These are phyloP conservation scores for Centrocercus urophasianus DNA, from an alignment of 2,113 vertebrate genomes.

Conservation along the genomic window DNA sequence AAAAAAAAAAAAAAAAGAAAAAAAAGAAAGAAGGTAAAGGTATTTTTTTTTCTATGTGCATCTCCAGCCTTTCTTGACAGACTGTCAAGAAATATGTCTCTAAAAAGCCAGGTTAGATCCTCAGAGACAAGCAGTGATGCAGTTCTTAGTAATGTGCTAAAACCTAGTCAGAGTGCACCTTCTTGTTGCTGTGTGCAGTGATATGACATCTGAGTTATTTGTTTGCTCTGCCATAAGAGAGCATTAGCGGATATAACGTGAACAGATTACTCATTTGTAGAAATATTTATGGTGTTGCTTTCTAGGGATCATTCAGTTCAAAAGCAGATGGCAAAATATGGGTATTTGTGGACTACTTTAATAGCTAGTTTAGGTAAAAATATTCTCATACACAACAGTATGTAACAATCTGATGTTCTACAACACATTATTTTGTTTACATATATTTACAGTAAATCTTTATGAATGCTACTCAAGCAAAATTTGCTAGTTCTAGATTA, in stretches of 20 bases:
- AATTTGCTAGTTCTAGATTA: conserved; percentile 25
- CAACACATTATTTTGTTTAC: conserved; percentile 39
- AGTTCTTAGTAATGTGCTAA: conserved; percentile 39
- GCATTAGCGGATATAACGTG: conserved; percentile 71
- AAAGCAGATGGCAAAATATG: conserved; percentile 66
- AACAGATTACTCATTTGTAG: conserved; percentile 74
- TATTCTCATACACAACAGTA: conserved; percentile 31
- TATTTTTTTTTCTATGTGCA: conserved; percentile 68
- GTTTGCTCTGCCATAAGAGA: conserved; percentile 69
- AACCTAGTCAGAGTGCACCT: conserved; percentile 40
- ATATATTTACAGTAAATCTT: conserved; percentile 45
- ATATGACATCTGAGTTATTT: conserved; percentile 75
- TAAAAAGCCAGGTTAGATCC: conserved; percentile 73
- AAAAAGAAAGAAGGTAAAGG: conserved; percentile 60
- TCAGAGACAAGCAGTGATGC: conserved; percentile 65
- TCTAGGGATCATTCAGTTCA: conserved; percentile 67
- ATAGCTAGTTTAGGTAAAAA: conserved; percentile 65
- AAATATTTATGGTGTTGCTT: conserved; percentile 77
- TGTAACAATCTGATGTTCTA: conserved; percentile 51
- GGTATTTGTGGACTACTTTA: conserved; percentile 61
- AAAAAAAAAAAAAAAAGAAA: conserved; percentile 45
- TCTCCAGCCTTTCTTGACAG: conserved; percentile 64
- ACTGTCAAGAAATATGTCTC: conserved; percentile 75
- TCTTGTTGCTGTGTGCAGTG: conserved; percentile 49
- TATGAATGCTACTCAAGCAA: conserved; percentile 15